phyloP scores from a whole-genome alignment of 2,113 vertebrate species.

The Montifringilla adamsi region DNA sequence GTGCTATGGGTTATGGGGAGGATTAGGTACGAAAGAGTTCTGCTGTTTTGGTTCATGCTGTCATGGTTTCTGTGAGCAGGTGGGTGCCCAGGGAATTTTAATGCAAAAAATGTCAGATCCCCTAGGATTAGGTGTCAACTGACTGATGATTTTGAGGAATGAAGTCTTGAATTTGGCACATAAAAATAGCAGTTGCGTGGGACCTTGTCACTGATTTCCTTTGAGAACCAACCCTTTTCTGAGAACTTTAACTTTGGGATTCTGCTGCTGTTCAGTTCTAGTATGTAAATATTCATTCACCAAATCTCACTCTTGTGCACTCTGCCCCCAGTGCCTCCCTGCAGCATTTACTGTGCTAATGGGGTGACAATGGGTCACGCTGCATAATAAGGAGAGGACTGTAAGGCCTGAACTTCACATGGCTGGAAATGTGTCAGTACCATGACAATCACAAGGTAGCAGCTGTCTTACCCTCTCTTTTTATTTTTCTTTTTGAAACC shows the following conservation, averaged over 20 bases:
- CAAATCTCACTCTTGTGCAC: neutral
- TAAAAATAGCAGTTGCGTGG: conserved; percentile 1
- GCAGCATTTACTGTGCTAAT: neutral
- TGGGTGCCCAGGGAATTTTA: conserved; percentile 3
- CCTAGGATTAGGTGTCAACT: conserved; percentile 19
- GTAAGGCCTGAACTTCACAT: neutral
- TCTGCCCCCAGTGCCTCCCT: neutral
- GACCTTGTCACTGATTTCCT: neutral
- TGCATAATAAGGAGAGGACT: neutral
- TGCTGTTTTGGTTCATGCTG: neutral
- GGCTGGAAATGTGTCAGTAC: conserved; percentile 16
- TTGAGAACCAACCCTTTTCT: neutral
- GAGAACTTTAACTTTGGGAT: conserved; percentile 10
- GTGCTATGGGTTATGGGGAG: neutral
- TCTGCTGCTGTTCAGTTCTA: neutral
- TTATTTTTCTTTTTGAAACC: conserved; percentile 53
- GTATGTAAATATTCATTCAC: conserved; percentile 6
- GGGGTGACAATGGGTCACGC: neutral
- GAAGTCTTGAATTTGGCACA: neutral
- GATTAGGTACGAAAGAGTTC: neutral
- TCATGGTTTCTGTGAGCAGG: neutral
- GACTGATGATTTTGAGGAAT: conserved; percentile 8
- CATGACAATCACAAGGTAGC: conserved; percentile 24
- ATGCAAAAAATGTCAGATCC: conserved; percentile 21
- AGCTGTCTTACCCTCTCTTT: conserved; percentile 57